Percentiles rank a stretch among this genome's conserved stretches.
Conservation (phyloP, 1,140 invertebrate genomes). For the Drosophila chauvacae region DNA sequence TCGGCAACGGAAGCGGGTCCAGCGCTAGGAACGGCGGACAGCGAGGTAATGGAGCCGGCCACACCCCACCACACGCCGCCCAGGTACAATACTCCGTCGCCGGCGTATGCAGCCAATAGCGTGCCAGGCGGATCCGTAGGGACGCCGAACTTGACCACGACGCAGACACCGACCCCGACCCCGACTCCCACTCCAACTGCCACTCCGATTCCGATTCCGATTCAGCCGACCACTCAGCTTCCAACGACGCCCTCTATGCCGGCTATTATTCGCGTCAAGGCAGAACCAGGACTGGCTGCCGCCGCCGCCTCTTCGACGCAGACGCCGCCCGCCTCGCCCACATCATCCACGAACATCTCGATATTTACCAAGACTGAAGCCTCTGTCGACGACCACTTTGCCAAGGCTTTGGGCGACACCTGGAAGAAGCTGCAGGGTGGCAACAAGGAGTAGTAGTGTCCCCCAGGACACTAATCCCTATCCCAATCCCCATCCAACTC, state of each 20-base stretch:
- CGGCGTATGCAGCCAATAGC: conserved; percentile 55
- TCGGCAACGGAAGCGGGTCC: conserved; percentile 31
- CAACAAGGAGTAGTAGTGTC: conserved; percentile 67
- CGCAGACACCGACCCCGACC: conserved; percentile 24
- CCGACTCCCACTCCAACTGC: conserved; percentile 23
- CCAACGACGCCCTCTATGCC: conserved; percentile 64
- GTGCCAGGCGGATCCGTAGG: conserved; percentile 9
- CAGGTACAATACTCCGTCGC: conserved; percentile 71
- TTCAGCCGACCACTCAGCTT: conserved; percentile 17
- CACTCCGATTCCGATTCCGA: conserved; percentile 29
- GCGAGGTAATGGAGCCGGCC: conserved; percentile 48
- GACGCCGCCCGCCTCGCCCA: conserved; percentile 74
- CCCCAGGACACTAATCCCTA: background rate
- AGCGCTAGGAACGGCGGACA: conserved; percentile 24
- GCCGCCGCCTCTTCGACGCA: conserved; percentile 62
- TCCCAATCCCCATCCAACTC: conserved; percentile 49
- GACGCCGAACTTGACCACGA: conserved; percentile 4
- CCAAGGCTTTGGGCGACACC: conserved; percentile 96
- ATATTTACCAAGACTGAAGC: conserved; percentile 85
- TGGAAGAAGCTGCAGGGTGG: conserved; percentile 93
- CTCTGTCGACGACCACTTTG: conserved; percentile 97
- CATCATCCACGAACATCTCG: conserved; percentile 71
- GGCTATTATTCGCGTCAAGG: conserved; percentile 77
- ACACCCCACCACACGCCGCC: conserved; percentile 68
- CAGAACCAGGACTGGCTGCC: conserved; percentile 71